Evolutionary conservation across 2,113 vertebrate species (phyloP).

Genomic region (Tichodroma muraria): DNA sequence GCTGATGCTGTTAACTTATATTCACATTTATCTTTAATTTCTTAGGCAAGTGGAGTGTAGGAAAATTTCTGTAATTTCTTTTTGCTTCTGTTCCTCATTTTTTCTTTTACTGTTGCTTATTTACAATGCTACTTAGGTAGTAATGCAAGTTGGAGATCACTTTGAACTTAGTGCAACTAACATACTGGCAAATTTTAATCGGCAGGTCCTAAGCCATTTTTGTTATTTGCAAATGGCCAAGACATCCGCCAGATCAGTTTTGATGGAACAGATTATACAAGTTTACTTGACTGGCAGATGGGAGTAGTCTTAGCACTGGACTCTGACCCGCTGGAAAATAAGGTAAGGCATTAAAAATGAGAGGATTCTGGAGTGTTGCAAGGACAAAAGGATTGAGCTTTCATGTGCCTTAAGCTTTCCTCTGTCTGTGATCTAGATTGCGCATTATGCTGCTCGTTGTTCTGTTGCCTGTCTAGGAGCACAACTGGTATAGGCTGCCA

Average conservation of each 20-base stretch:
- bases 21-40: not conserved
- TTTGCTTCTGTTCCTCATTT: not conserved
- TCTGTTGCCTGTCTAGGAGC: not conserved
- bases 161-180: not conserved
- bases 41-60: not conserved
- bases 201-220: conserved; percentile 79
- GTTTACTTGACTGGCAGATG: conserved; percentile 78
- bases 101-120: not conserved
- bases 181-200: not conserved
- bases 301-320: conserved; percentile 85
- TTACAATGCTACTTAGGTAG: fast-evolving
- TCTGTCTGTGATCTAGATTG: conserved; percentile 8
- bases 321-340: conserved; percentile 84
- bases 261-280: conserved; percentile 77
- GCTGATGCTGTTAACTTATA: not conserved
- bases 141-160: not conserved
- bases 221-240: conserved; percentile 84
- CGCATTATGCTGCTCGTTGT: fast-evolving
- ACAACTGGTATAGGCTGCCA: not conserved
- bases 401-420: conserved; percentile 27
- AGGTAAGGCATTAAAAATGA: conserved; percentile 72
- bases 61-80: not conserved
- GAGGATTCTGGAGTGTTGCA: conserved; percentile 37
- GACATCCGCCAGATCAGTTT: conserved; percentile 77
- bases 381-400: conserved; percentile 46